Base-by-base conservation (phyloP, 2,113 vertebrate species). In the Talpa occidentalis region DNA sequence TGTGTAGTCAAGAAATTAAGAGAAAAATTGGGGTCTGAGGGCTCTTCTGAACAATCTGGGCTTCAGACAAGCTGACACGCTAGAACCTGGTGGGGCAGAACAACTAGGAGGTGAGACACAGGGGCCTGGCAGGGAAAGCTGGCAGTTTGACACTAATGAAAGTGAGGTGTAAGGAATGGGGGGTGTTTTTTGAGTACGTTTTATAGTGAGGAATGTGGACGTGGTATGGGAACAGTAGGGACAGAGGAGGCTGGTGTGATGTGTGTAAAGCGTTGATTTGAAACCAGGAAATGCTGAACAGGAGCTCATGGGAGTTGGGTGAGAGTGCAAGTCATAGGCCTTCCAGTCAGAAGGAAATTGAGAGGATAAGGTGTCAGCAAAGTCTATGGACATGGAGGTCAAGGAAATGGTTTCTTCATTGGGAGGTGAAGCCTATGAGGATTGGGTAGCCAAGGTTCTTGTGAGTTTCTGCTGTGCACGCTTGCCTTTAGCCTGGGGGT, bases 111-210 rank as follows among this genome's bases (percentile, higher is more conserved):
- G n/a, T 72, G 17, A 11, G 12, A 7, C 54, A 19, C 1, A 62
- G 60, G 88, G 32, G 26, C 32, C 69, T 84, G 30, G 15, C 73
- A 89, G 79, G 82, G 87, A 97, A 82, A 92, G 67, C 64, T 2
- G 14, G 5, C 19, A 81, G 15, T 22, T 94, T 59, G n/a, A 69
- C 2, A 1, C 60, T n/a, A 81, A 26, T 64, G 78, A 81, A 93
- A 59, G 30, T 78, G 44, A 82, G 30, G 11, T 74, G 5, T 5
- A 30, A 49, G 73, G 69, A 73, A 32, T 42, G 59, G 79, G 37
- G 12, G 3, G n/a, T n/a, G n/a, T 32, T 70, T 82, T 93, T 3
- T 91, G 74, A 37, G 1, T 73, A 70, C 56, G 24, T 49, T 47
- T 70, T 42, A 66, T 35, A 54, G 24, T 10, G 60, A 59, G 6